These are phyloP conservation scores for Deilephila porcellus DNA, from an alignment of 2,888 invertebrate genomes.

Conservation along the genomic window DNA sequence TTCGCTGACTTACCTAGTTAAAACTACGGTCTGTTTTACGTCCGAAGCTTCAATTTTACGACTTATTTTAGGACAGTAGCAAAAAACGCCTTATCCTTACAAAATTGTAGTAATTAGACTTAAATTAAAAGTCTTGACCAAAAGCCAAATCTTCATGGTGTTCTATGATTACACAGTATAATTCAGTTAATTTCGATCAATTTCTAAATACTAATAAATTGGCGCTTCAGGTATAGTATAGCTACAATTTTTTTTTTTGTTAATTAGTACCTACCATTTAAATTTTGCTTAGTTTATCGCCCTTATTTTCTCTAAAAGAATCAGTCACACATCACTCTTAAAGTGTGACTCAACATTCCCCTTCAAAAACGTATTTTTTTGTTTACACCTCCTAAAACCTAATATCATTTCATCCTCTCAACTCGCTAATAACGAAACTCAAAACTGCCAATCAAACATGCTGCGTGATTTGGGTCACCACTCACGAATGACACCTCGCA, in stretches of 20 bases:
- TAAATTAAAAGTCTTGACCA: not conserved
- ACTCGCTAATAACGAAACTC: not conserved
- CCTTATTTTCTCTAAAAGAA: too few species aligned
- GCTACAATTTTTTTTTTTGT: too few species aligned
- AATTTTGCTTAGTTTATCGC: too few species aligned
- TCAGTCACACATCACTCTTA: too few species aligned
- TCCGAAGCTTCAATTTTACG: conserved; percentile 7
- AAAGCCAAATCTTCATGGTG: not conserved
- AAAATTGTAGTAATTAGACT: not conserved
- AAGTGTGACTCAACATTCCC: too few species aligned
- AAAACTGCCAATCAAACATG: conserved; percentile 27
- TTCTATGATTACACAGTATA: too few species aligned
- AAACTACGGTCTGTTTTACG: conserved; percentile 9
- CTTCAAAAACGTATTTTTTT: too few species aligned
- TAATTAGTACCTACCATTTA: too few species aligned
- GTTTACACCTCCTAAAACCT: not conserved
- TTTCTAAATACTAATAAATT: too few species aligned
- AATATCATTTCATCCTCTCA: not conserved
- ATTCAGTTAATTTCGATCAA: too few species aligned
- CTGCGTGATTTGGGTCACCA: conserved; percentile 50
- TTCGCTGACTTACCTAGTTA: not conserved
- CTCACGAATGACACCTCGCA: conserved; percentile 60
- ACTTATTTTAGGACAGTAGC: not conserved
- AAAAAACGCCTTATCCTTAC: not conserved
- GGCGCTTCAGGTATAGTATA: too few species aligned